Base-by-base conservation (phyloP, 2,113 vertebrate genomes). In the Collichthys lucidus region DNA sequence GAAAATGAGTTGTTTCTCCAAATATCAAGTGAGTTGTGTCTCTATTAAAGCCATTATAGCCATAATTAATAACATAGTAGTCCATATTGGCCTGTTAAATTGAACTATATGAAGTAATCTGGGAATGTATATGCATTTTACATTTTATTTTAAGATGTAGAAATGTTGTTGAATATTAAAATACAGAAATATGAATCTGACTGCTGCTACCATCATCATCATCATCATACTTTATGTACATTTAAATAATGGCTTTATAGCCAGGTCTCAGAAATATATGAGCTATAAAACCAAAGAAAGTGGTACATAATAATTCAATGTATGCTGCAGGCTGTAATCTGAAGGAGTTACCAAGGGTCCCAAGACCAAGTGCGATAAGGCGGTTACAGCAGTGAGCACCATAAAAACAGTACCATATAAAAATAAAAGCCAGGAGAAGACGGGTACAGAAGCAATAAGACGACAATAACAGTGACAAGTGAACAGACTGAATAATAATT, bases 391-490 rank as follows among this genome's bases (percentile, higher is more conserved):
- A 22, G 22, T 31, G 19, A 52, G 53, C 4, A 44, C 29, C 16
- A 62, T 77, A 72, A 80, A 66, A 53, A 16, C 67, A 29, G 20
- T 8, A 46, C 44, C 15, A 76, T 82, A 62, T 52, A 67, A 11
- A 5, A 24, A 68, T 72, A 85, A 77, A 77, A 65, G 67, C 19
- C 66, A 82, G 46, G 66, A 61, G 62, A 67, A 76, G 20, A 56
- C 77, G 1, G 35, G 76, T 26, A 42, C 64, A 71, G 24, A 75
- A 66, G 53, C 35, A 56, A 31, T 70, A 78, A 62, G 26, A 20
- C 11, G 19, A 7, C 7, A 16, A 60, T 15, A 35, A 72, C 19
- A 26, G 19, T 14, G 5, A 61, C 14, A 29, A 50, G 42, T 6
- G 0, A 20, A 19, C 19, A 20, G 3, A 11, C n/a, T 49, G 9